Conservation (phyloP, 2,113 vertebrate genomes). For the Haemorhous mexicanus region DNA sequence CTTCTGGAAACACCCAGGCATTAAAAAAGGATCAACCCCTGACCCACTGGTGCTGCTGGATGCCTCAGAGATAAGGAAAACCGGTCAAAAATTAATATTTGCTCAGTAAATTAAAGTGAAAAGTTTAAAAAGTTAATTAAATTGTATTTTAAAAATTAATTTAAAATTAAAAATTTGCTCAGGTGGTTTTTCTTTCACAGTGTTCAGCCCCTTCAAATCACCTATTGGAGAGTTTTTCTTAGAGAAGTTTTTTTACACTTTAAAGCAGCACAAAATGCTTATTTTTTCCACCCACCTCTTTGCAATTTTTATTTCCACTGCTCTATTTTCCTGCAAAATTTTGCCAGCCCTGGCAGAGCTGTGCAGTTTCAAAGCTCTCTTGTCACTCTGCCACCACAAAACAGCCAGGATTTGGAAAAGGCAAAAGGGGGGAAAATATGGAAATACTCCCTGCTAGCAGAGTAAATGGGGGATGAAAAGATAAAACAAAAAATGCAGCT, state of each 20-base stretch:
- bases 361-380: background rate
- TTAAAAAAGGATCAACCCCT: too few relatives aligned
- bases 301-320: background rate
- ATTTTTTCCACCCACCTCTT: accelerated
- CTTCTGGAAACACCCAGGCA: background rate
- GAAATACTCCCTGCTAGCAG: background rate
- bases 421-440: background rate
- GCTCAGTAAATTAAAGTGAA: too few relatives aligned
- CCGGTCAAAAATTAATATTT: background rate
- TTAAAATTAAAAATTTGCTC: background rate
- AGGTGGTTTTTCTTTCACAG: background rate
- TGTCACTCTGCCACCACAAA: background rate
- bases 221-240: background rate
- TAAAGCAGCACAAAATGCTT: background rate
- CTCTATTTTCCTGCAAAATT: background rate
- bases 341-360: background rate
- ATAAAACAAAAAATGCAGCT: background rate
- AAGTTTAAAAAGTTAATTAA: too few relatives aligned
- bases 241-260: background rate
- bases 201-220: background rate
- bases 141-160: too few relatives aligned
- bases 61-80: background rate
- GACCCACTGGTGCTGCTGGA: background rate
- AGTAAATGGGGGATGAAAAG: background rate
- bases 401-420: background rate